Percentiles rank a stretch among this genome's conserved stretches.
Evolutionary conservation across 2,888 invertebrate genomes (phyloP).

Genomic region (Dromius quadrimaculatus): DNA sequence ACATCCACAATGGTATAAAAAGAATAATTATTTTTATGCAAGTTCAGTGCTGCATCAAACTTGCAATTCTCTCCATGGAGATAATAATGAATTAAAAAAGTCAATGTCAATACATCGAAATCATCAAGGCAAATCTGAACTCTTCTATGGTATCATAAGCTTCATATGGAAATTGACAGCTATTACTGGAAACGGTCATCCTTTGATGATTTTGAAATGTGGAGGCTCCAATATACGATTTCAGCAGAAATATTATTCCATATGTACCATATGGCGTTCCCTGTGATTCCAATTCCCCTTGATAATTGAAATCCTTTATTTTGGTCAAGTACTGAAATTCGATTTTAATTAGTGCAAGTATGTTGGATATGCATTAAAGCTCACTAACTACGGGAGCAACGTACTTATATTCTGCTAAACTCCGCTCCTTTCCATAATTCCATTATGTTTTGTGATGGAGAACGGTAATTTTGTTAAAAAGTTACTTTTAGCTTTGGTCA

Average conservation of each 20-base stretch:
- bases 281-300: too few relatives aligned
- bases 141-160: too few relatives aligned
- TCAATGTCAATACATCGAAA: too few relatives aligned
- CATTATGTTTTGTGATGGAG: slow-evolving; percentile 1
- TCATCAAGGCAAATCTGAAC: too few relatives aligned
- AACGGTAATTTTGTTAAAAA: background rate
- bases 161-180: background rate
- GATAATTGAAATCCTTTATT: slow-evolving; percentile 6
- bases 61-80: too few relatives aligned
- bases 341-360: slow-evolving; percentile 8
- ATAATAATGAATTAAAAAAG: too few relatives aligned
- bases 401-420: slow-evolving; percentile 2
- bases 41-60: too few relatives aligned
- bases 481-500: background rate
- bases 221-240: background rate
- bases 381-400: slow-evolving; percentile 4
- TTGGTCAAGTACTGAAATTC: slow-evolving; percentile 16
- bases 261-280: background rate
- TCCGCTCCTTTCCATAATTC: background rate
- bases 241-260: background rate
- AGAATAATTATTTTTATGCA: too few relatives aligned
- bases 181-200: background rate
- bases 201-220: background rate
- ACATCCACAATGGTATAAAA: too few relatives aligned
- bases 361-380: slow-evolving; percentile 8